Base-by-base conservation (phyloP, 2,888 invertebrate genomes). In the Spilarctia lutea region DNA sequence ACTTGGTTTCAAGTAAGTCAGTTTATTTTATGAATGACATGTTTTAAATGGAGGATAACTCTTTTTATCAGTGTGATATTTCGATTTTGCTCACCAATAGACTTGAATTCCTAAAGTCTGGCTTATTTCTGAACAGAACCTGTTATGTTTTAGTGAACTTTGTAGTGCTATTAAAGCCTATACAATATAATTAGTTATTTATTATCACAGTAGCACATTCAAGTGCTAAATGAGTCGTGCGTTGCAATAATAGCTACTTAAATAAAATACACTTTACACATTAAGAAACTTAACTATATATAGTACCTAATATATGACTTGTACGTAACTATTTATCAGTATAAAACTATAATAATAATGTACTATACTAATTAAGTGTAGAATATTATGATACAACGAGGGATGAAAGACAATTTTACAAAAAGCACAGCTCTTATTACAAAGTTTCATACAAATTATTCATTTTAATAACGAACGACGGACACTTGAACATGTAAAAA, bases 341-440 rank as follows among this genome's bases (percentile, higher is more conserved):
- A 48, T 24, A 71, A 11, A 2, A 33, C n/a, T 48, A 65, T 30
- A 72, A 48, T 71, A 18, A 18, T 48, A 48, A 48, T 20, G 0
- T 20, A 48, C 16, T 48, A 20, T n/a, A 72, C 20, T 52, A 56
- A n/a, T 24, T 56, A 30, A 45, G 8, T 20, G 3, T 33, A 68
- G 33, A 70, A 35, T 74, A 60, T 45, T 11, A 68, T 39, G 65
- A 30, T 78, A 84, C 75, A 89, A 94, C 93, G 92, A 94, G 94
- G 94, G 94, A 91, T 92, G 94, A 94, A 92, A 93, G 93, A 93
- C 86, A 86, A 82, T 73, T 76, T 88, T 86, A 90, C 91, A 91
- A 93, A 94, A 94, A 94, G 91, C 93, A 94, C 90, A 93, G 90
- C 93, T 88, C 94, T 94, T 93, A 93, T 91, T 74, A 75, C 81